These are phyloP conservation scores for Cromileptes altivelis DNA, from an alignment of 2,113 vertebrate species.

Conservation along the genomic window DNA sequence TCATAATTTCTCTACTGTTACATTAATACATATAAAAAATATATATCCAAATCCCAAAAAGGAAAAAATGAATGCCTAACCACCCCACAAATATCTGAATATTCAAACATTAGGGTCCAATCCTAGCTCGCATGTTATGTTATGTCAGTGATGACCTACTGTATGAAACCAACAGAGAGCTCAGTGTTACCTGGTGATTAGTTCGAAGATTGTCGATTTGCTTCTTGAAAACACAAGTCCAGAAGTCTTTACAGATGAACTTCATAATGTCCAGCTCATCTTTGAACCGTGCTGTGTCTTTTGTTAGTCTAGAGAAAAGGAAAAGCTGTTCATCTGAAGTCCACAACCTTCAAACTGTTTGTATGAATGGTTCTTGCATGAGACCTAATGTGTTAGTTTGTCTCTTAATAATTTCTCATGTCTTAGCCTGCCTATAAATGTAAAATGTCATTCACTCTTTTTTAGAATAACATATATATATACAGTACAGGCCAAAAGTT, in stretches of 20 bases:
- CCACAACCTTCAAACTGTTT: not conserved
- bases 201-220: conserved; percentile 96
- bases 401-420: not conserved
- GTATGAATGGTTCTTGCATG: not conserved
- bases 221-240: conserved; percentile 97
- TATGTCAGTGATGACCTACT: no score
- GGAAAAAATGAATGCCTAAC: no score
- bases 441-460: no score
- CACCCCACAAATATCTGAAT: no score
- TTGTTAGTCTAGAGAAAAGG: conserved; percentile 89
- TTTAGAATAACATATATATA: no score
- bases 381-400: not conserved
- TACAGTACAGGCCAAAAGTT: no score
- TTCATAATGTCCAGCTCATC: conserved; percentile 98
- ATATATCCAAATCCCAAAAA: no score
- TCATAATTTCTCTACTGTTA: no score
- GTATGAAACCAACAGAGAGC: not conserved
- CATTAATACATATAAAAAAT: no score
- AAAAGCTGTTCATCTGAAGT: not conserved
- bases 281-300: conserved; percentile 96
- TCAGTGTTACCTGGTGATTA: conserved; percentile 91
- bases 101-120: no score
- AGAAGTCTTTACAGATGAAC: conserved; percentile 98
- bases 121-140: no score
- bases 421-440: not conserved